Base-by-base conservation (phyloP, 2,113 vertebrate genomes). In the Scatophagus argus region DNA sequence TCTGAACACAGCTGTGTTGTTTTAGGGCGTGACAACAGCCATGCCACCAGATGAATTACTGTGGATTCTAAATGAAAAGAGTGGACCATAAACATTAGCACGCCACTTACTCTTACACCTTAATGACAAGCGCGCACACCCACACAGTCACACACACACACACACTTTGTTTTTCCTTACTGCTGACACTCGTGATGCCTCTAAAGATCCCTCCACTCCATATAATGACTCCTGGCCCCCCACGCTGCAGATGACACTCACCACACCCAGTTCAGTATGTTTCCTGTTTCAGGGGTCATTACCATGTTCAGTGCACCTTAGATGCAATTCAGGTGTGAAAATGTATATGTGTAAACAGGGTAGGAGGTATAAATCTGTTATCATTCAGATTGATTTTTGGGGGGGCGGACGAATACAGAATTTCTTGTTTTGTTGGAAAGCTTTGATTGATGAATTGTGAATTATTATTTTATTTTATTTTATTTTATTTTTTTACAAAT, bases 21-120 rank as follows among this genome's bases (percentile, higher is more conserved):
- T 95, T 96, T 94, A 95, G 90, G 88, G 86, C 90, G 65, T 93
- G 93, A 93, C 92, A 91, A 89, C 89, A 82, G 90, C 86, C 44
- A 49, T 94, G 92, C 93, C 92, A 93, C 90, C 87, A 92, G 93
- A 95, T 94, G 93, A 94, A 94, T 94, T 89, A 92, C 84, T 77
- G 79, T 71, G 76, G 91, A 91, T 68, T 41, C 51, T 82, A 78
- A 81, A 79, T 66, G 65, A 71, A 82, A 79, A 63, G 12, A 87
- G 54, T 11, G 17, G 41, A 59, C 39, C 55, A 36, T 56, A 72
- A 86, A 84, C 68, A 79, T 82, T 69, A 77, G 79, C 70, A 73
- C 31, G 23, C 79, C 75, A 76, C 79, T 90, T 82, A 39, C 8
- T 54, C 54, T 81, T 44, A 56, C 23, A 55, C 43, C 58, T 73